Percentiles rank a stretch among this genome's conserved stretches.
Evolutionary conservation across 2,797 vertebrate species (phyloP).

Genomic region (Fratercula arctica): DNA sequence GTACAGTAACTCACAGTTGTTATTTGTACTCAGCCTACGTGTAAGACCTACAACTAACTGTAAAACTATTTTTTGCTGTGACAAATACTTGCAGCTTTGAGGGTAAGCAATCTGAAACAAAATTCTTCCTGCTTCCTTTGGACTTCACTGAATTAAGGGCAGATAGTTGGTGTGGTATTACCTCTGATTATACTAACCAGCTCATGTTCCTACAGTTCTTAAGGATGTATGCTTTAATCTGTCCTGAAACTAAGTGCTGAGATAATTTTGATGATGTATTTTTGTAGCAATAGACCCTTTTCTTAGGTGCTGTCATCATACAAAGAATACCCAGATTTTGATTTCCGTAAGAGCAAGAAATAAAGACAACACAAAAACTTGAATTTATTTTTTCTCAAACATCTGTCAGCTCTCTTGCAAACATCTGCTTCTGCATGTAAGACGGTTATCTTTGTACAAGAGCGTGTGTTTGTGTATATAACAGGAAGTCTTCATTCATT

Average conservation of each 20-base stretch:
- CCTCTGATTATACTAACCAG: not conserved
- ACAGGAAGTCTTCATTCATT: not conserved
- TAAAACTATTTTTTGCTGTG: not conserved
- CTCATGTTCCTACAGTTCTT: not conserved
- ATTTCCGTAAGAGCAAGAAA: not conserved
- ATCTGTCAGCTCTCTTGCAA: not conserved
- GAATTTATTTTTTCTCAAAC: not conserved
- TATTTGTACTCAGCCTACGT: not conserved
- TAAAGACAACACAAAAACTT: not conserved
- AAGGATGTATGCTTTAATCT: not conserved
- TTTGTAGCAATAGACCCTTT: not conserved
- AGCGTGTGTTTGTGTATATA: not conserved
- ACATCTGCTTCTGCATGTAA: not conserved
- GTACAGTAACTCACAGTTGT: not conserved
- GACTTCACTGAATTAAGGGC: not conserved
- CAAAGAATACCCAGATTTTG: not conserved
- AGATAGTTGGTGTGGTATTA: not conserved
- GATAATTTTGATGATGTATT: not conserved
- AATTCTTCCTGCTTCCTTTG: not conserved
- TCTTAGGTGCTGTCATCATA: not conserved
- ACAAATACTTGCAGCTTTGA: not conserved
- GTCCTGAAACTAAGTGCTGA: not conserved
- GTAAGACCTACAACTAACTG: not conserved
- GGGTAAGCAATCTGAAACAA: not conserved
- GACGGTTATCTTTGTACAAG: not conserved